Conservation (phyloP, 2,113 vertebrate species). For the Oophaga pumilio region DNA sequence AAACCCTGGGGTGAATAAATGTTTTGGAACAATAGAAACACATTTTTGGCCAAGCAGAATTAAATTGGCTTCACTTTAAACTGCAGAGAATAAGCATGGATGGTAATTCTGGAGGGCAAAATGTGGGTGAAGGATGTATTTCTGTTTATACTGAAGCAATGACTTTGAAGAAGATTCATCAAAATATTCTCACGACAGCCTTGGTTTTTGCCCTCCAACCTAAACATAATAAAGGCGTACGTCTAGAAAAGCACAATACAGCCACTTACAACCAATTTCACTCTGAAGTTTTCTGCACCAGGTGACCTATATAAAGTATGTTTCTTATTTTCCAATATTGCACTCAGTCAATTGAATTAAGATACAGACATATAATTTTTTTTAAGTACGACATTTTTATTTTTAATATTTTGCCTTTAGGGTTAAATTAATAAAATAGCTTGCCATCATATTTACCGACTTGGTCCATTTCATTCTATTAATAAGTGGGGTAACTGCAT, state of each 20-base stretch:
- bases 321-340: not conserved
- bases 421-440: not conserved
- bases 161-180: conserved; percentile 60
- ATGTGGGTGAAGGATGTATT: conserved; percentile 60
- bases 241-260: conserved; percentile 51
- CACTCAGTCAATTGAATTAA: not conserved
- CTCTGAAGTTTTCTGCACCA: conserved; percentile 27
- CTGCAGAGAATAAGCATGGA: conserved; percentile 65
- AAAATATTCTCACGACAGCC: conserved; percentile 50
- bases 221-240: conserved; percentile 59
- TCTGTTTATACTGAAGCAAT: conserved; percentile 52
- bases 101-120: conserved; percentile 61
- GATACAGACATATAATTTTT: not conserved
- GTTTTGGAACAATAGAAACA: conserved; percentile 70
- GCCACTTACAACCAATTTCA: conserved; percentile 36
- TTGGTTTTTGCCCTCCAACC: conserved; percentile 42
- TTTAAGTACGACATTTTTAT: not conserved
- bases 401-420: not conserved
- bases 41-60: conserved; percentile 72
- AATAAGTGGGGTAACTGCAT: no score
- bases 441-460: not conserved
- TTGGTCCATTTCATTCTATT: not conserved
- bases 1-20: conserved; percentile 65
- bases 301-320: conserved; percentile 37
- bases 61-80: conserved; percentile 71